phyloP scores from a whole-genome alignment of 2,888 invertebrate species.

The Xanthostigma xanthostigma region DNA sequence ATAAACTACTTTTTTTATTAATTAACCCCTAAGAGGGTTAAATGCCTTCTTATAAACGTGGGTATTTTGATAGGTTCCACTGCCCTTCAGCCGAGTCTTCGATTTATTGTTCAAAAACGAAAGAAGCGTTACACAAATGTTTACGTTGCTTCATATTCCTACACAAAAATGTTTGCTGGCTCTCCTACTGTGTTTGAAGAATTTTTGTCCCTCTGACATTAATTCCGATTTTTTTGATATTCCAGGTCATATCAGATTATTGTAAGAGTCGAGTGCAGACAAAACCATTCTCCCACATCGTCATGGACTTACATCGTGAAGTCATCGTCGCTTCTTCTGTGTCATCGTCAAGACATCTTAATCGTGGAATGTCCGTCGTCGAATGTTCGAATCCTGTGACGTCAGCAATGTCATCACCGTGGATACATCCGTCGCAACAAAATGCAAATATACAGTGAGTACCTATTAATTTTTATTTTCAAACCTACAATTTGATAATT shows the following conservation, averaged over 20 bases:
- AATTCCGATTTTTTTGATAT: constrained; percentile 11
- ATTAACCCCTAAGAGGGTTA: too few relatives aligned
- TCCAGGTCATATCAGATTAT: constrained; percentile 42
- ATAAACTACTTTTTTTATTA: too few relatives aligned
- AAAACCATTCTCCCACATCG: constrained; percentile 43
- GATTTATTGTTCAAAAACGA: too few relatives aligned
- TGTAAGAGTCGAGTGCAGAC: constrained; percentile 36
- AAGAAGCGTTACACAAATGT: too few relatives aligned
- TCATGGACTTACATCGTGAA: constrained; percentile 42
- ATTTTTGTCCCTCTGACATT: too few relatives aligned
- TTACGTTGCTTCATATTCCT: too few relatives aligned
- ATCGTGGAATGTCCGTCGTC: not conserved
- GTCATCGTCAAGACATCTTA: too few relatives aligned
- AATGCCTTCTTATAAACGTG: too few relatives aligned
- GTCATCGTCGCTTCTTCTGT: constrained; percentile 21
- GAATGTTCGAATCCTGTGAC: not conserved
- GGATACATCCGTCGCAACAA: not conserved
- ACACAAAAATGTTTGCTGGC: too few relatives aligned
- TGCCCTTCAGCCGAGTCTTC: too few relatives aligned
- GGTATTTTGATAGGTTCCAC: too few relatives aligned
- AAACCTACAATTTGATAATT: not conserved
- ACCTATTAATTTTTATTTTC: not conserved
- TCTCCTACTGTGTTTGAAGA: too few relatives aligned
- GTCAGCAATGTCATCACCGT: not conserved
- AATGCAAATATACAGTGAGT: not conserved